These are phyloP conservation scores for Cacoxenus indagator DNA, from an alignment of 2,888 invertebrate genomes.

Conservation along the genomic window DNA sequence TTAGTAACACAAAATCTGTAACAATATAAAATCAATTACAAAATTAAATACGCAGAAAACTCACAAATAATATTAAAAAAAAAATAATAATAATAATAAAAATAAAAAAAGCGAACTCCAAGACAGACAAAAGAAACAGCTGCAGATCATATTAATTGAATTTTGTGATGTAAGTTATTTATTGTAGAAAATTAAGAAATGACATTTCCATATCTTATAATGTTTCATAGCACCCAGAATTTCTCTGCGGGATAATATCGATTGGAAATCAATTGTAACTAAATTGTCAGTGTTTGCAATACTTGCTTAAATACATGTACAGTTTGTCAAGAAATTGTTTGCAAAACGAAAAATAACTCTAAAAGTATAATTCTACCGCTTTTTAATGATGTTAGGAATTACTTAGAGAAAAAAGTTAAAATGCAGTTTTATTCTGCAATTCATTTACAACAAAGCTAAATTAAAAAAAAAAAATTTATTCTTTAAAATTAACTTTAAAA, in stretches of 20 bases:
- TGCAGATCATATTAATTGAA: constrained; percentile 51
- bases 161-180: constrained; percentile 57
- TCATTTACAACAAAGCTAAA: too few relatives aligned
- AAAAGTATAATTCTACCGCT: too few relatives aligned
- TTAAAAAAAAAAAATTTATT: too few relatives aligned
- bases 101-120: constrained; percentile 32
- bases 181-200: neutral
- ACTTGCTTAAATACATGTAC: neutral
- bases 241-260: constrained; percentile 69
- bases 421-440: too few relatives aligned
- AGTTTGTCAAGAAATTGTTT: neutral
- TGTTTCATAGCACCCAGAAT: too few relatives aligned
- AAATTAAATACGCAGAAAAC: constrained; percentile 39
- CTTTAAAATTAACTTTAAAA: too few relatives aligned
- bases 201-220: too few relatives aligned
- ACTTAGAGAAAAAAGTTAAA: too few relatives aligned
- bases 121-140: constrained; percentile 45
- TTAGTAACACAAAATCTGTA: constrained; percentile 23
- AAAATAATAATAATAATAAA: constrained; percentile 34
- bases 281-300: constrained; percentile 51
- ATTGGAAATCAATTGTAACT: constrained; percentile 68
- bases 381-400: too few relatives aligned
- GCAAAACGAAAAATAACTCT: too few relatives aligned
- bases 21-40: constrained; percentile 22
- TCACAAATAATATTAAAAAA: constrained; percentile 21